Evolutionary conservation across 1,140 invertebrate species (phyloP), one percentile per base, ranked within the genome.

Genomic region (Drosophila dunni): DNA sequence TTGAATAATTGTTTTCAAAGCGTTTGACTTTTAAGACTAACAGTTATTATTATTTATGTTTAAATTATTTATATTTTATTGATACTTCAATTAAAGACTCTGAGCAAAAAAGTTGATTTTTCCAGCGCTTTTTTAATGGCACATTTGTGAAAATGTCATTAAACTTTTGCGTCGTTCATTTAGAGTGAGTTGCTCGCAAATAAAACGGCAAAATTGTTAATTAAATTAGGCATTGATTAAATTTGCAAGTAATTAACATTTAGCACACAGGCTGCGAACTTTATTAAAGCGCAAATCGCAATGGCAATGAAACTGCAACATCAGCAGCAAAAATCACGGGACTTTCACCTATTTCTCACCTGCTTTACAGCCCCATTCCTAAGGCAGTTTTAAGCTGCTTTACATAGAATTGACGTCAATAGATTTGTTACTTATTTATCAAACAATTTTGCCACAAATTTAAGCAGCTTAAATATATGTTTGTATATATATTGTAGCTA

Each of bases 211-310:
- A 68, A 75, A 50, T 24, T 46, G 78, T 75, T 79, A 86, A 86
- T 85, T 85, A 67, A 86, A 85, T 85, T 79, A 88, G 67, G 46
- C 51, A 53, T 70, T 74, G 62, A 83, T 88, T 88, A 51, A 79
- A 86, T 83, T 83, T 77, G 71, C 76, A 83, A 76, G 53, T 77
- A 79, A 88, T 86, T 82, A 79, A 71, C 65, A 71, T 38, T 75
- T 61, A 54, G 24, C 11, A 15, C 10, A 64, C 42, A 33, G 29
- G 9, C 34, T 38, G 72, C 40, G 45, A 17, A 42, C 36, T 80
- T 80, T 70, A 80, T 80, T 77, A 74, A 78, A 84, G 77, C 75
- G 77, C 51, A 51, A 84, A 80, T 85, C 78, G 70, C 78, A 81
- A 53, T 64, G 57, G 54, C 71, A 72, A 75, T 67, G 73, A 36